phyloP scores from a whole-genome alignment of 2,797 vertebrate genomes.

The Nannoperca obscura region DNA sequence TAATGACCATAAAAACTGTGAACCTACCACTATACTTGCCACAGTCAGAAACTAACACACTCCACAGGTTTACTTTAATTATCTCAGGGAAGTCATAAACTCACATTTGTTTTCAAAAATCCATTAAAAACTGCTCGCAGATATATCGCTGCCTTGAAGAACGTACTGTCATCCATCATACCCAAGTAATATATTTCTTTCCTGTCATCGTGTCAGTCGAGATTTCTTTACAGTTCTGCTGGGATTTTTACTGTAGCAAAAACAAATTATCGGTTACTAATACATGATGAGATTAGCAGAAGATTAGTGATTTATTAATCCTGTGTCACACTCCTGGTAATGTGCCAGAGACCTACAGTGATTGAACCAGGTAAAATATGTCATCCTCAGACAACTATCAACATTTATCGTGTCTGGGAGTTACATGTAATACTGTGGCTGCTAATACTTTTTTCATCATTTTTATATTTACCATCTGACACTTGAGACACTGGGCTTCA shows the following conservation, averaged over 20 bases:
- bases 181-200: constrained; percentile 31
- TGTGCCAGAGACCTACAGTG: constrained; percentile 6
- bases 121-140: constrained; percentile 66
- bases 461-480: background rate
- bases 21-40: constrained; percentile 20
- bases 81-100: constrained; percentile 60
- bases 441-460: background rate
- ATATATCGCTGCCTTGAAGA: constrained; percentile 47
- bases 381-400: background rate
- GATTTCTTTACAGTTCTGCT: constrained; percentile 18
- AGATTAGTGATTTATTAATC: constrained; percentile 53
- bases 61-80: constrained; percentile 55
- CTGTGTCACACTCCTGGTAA: constrained; percentile 40
- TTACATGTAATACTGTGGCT: background rate
- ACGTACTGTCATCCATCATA: constrained; percentile 60
- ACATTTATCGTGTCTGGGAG: constrained; percentile 12
- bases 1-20: constrained; percentile 21
- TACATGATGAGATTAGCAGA: constrained; percentile 51
- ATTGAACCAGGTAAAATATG: constrained; percentile 22
- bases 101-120: constrained; percentile 63
- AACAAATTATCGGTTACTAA: constrained; percentile 43
- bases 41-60: constrained; percentile 31
- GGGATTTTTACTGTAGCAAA: constrained; percentile 28
- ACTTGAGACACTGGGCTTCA: background rate
- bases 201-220: constrained; percentile 38